A percentile compares a stretch with the other conserved stretches of the same genome.
Evolutionary conservation across 23 tunicate species (phyloP).

Genomic region (Botrylloides violaceus): DNA sequence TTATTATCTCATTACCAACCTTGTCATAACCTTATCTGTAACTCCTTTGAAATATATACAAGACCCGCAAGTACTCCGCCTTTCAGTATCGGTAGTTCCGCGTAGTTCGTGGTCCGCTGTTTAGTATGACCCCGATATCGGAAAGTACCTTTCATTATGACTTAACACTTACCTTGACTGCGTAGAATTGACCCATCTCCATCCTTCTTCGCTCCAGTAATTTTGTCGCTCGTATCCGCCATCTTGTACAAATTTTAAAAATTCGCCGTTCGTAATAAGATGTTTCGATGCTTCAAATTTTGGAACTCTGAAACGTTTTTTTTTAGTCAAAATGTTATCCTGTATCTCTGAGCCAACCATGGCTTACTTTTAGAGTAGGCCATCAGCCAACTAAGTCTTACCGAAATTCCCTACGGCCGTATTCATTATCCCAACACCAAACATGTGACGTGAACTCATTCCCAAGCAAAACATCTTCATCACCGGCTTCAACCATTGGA

Average conservation of each 20-base stretch:
- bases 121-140: background rate
- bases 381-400: too few relatives aligned
- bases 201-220: constrained; percentile 73
- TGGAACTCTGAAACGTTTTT: constrained; percentile 84
- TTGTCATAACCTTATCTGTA: too few relatives aligned
- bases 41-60: too few relatives aligned
- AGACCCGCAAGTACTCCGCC: too few relatives aligned
- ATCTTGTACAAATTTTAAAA: constrained; percentile 39
- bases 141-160: background rate
- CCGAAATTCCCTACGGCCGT: constrained; percentile 32
- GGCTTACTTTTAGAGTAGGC: too few relatives aligned
- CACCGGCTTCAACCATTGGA: constrained; percentile 39
- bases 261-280: constrained; percentile 70
- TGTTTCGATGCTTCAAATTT: constrained; percentile 65
- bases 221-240: constrained; percentile 46
- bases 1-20: too few relatives aligned
- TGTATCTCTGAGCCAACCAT: too few relatives aligned
- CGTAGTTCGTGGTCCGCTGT: too few relatives aligned
- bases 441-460: constrained; percentile 36
- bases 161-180: constrained; percentile 30
- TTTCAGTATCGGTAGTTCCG: too few relatives aligned
- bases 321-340: too few relatives aligned
- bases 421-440: constrained; percentile 93
- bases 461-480: constrained; percentile 28
- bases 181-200: constrained; percentile 49